Evolutionary conservation across 2,113 vertebrate genomes (phyloP), one percentile per base, ranked within the genome.

Genomic region (Indri indri): DNA sequence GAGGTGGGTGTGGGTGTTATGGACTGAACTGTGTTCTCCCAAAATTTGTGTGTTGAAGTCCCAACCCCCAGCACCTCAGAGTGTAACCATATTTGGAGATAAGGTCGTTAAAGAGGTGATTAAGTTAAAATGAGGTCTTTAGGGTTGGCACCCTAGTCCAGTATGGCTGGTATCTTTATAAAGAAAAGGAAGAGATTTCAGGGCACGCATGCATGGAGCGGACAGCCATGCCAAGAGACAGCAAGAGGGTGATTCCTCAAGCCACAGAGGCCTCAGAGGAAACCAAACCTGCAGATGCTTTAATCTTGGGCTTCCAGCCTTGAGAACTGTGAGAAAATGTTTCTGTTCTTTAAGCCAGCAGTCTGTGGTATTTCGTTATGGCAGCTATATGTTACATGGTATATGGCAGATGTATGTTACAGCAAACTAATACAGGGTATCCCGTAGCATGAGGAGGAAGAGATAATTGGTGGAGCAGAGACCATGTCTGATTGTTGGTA

Each of bases 391-490:
- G 47, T 50, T 50, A 50, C 11, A 50, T 47, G 47, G 47, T 47
- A 47, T 47, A 47, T 47, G 40, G 40, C 40, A 42, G 40, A 42
- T 42, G 40, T 42, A 42, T 42, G 12, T 50, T 50, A 50, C 50
- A 50, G 57, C 6, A 57, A 52, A 47, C 73, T 34, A 42, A 30
- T 32, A 5, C 10, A 6, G 1, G 27, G 25, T 18, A 8, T 57
- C 14, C 34, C 3, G 6, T 8, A 5, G 27, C 14, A 18, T 11
- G 6, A 1, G 45, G 16, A 2, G 2, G 22, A 54, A 17, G 47
- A 52, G 45, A 14, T 32, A 8, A 3, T 2, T 25, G n/a, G 27
- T 45, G 34, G 65, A 40, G 40, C 70, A 50, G 59, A 47, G 47
- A 45, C 25, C 66, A 0, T 25, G 79, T 85, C 71, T 88, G 22